A percentile compares a stretch with the other conserved stretches of the same genome.
These are phyloP conservation scores for Coremacera marginata DNA, from an alignment of 2,888 invertebrate species.

Conservation along the genomic window DNA sequence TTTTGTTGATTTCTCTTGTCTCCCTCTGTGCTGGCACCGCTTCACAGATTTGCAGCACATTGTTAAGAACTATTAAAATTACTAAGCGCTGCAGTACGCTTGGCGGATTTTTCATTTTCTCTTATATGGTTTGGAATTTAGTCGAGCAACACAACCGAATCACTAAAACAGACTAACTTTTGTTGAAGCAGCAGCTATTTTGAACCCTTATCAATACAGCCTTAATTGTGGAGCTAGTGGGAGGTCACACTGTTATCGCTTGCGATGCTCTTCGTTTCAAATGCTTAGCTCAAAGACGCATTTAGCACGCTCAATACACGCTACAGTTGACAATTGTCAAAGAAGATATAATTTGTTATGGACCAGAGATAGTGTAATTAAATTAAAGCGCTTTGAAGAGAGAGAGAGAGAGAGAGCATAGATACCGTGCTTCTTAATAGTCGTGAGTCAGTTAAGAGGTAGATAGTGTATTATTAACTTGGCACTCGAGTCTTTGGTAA, in stretches of 20 bases:
- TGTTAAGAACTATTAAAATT: background rate
- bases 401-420: too few species aligned
- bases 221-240: background rate
- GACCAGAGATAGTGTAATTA: too few species aligned
- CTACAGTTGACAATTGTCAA: too few species aligned
- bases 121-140: background rate
- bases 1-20: background rate
- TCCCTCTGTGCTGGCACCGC: background rate
- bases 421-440: too few species aligned
- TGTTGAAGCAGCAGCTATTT: background rate
- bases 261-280: background rate
- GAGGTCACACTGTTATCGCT: slow-evolving; percentile 24
- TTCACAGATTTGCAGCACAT: background rate
- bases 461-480: too few species aligned
- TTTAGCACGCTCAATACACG: too few species aligned
- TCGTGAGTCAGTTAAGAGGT: too few species aligned
- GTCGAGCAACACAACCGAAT: background rate
- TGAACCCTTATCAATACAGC: background rate
- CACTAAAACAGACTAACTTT: slow-evolving; percentile 20
- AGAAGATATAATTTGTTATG: too few species aligned
- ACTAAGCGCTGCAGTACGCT: background rate
- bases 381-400: too few species aligned
- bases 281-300: too few species aligned
- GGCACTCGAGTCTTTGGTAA: too few species aligned
- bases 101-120: background rate